Conservation (phyloP, 2,113 vertebrate genomes). For the Brachypodius melanocephalos region DNA sequence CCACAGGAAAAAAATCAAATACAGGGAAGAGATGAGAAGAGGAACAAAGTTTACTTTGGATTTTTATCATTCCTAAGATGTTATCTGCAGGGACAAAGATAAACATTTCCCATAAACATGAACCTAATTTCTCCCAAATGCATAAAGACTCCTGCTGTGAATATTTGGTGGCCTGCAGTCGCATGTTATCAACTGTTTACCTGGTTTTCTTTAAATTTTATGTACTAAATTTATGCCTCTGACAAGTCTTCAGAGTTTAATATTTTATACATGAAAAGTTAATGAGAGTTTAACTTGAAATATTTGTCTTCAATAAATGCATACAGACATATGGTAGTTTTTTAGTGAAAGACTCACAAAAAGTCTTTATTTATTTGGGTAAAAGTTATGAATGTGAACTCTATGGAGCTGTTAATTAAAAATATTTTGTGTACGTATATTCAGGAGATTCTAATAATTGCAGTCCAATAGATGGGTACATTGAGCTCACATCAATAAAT, state of each 20-base stretch:
- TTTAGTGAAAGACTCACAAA: background rate
- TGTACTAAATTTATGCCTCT: background rate
- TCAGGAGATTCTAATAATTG: background rate
- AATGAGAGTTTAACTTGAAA: background rate
- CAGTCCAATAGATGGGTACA: background rate
- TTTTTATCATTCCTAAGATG: background rate
- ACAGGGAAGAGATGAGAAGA: background rate
- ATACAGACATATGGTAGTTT: background rate
- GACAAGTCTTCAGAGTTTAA: background rate
- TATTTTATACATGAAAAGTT: background rate
- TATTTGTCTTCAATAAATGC: background rate
- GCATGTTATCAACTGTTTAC: fast-evolving
- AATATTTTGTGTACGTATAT: background rate
- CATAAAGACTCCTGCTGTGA: background rate
- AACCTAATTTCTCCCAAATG: background rate
- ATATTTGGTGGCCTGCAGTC: background rate
- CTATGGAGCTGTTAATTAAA: background rate
- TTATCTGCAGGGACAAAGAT: background rate
- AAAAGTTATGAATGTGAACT: background rate
- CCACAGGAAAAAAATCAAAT: background rate
- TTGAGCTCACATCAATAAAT: background rate
- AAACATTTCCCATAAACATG: background rate
- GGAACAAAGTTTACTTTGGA: background rate
- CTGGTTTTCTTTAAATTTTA: background rate
- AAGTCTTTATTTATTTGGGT: background rate